Conservation (phyloP, 1,140 invertebrate species). For the Tetramorium parvispinum region DNA sequence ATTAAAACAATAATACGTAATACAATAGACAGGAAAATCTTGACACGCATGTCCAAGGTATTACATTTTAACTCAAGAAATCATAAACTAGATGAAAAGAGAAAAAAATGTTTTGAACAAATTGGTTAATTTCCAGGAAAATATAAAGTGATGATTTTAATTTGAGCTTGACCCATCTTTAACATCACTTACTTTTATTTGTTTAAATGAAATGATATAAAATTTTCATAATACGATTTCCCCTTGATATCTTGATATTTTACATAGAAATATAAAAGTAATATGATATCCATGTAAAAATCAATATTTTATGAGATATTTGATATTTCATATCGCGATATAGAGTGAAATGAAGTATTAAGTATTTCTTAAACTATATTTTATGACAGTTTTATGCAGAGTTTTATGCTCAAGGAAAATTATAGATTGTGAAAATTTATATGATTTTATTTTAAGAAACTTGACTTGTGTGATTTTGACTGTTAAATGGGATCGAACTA, state of each 20-base stretch:
- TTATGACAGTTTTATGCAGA: background rate
- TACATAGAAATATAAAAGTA: background rate
- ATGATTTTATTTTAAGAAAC: background rate
- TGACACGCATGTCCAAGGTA: background rate
- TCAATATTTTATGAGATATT: background rate
- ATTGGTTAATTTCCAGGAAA: background rate
- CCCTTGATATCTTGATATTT: background rate
- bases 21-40: background rate
- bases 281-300: background rate
- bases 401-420: background rate
- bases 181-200: background rate
- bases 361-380: background rate
- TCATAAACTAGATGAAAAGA: background rate
- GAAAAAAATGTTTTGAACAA: background rate
- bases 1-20: background rate
- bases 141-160: background rate
- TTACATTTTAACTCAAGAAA: constrained; percentile 1
- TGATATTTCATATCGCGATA: too few species aligned
- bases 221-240: background rate
- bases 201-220: background rate
- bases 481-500: background rate
- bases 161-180: background rate
- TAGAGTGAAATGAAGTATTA: too few species aligned
- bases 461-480: background rate
- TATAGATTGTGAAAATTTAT: background rate